Conservation (phyloP, 2,113 vertebrate species). For the Nymphicus hollandicus region DNA sequence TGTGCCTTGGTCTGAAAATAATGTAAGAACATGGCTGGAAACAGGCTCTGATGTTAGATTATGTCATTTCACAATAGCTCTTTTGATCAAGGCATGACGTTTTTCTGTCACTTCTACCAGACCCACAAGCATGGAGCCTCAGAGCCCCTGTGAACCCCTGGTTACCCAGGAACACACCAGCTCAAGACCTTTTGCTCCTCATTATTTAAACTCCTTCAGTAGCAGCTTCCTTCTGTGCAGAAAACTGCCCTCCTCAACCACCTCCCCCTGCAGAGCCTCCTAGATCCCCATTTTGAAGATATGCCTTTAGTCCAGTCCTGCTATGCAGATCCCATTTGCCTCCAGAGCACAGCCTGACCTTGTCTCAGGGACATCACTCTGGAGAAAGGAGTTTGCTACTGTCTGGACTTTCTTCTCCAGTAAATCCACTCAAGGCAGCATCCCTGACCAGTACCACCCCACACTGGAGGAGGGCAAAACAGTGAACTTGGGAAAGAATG, state of each 20-base stretch:
- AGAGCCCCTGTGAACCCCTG: rapidly evolving
- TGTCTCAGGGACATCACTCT: background rate
- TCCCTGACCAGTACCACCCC: background rate
- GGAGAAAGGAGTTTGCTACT: background rate
- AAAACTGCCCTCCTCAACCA: background rate
- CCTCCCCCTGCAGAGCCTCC: background rate
- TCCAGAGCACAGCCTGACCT: background rate
- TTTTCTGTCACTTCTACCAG: background rate
- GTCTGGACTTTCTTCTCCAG: background rate
- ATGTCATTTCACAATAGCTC: background rate
- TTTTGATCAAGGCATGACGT: background rate
- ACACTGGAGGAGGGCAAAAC: background rate
- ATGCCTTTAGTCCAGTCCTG: rapidly evolving
- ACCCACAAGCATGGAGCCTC: background rate
- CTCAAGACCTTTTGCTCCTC: background rate
- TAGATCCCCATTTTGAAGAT: background rate
- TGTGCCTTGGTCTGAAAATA: background rate
- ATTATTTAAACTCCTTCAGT: background rate
- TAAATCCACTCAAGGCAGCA: background rate
- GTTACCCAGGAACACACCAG: background rate
- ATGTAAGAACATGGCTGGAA: rapidly evolving
- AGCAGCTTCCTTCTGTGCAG: background rate
- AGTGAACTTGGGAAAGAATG: background rate
- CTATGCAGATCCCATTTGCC: rapidly evolving
- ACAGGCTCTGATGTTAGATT: background rate